Conservation (phyloP, 2,797 vertebrate species). For the Tenualosa thibaudeaui region DNA sequence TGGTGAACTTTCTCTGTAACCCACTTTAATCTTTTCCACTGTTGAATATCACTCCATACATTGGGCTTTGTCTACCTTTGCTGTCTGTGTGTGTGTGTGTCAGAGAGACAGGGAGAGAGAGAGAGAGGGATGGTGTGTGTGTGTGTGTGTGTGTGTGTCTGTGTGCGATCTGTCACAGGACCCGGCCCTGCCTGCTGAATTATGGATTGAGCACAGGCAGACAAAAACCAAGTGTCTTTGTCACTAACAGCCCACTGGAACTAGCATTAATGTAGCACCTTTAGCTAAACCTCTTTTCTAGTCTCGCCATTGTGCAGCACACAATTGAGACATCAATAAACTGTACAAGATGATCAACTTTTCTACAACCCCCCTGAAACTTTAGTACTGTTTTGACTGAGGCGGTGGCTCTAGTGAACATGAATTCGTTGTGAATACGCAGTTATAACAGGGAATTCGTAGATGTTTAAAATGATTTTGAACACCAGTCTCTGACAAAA, state of each 20-base stretch:
- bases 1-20: background rate
- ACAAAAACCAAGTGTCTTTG: constrained; percentile 35
- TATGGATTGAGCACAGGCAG: constrained; percentile 48
- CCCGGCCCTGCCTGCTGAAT: constrained; percentile 47
- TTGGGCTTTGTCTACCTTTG: background rate
- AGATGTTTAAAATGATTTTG: background rate
- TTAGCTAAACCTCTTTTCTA: background rate
- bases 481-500: background rate
- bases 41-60: background rate
- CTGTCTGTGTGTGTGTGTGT: background rate
- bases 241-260: constrained; percentile 24
- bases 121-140: constrained; percentile 25
- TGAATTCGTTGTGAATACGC: background rate
- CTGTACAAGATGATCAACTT: background rate
- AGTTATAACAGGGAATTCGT: background rate
- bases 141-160: constrained; percentile 41
- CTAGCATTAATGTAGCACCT: background rate
- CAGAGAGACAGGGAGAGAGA: background rate
- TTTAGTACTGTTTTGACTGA: background rate
- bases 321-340: background rate
- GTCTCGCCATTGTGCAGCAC: background rate
- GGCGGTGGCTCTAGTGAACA: background rate
- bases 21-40: background rate
- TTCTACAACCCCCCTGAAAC: background rate
- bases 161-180: constrained; percentile 49